Conservation (phyloP, 2,888 invertebrate species). For the Mechanitis messenoides region DNA sequence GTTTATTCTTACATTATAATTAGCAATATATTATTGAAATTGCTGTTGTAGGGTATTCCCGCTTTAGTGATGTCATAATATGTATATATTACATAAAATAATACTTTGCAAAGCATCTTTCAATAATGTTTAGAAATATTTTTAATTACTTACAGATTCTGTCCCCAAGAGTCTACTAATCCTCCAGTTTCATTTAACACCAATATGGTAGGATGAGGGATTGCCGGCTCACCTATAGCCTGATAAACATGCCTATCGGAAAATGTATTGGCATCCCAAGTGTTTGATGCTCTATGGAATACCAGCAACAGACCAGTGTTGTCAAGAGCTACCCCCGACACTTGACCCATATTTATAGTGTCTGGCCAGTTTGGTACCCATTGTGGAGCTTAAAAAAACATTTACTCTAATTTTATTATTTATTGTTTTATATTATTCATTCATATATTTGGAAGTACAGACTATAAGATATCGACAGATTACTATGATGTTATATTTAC, state of each 20-base stretch:
- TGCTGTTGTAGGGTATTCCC: too few species aligned
- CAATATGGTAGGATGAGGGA: conserved; percentile 79
- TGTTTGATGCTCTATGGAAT: conserved; percentile 86
- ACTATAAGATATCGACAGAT: too few species aligned
- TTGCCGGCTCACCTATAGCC: conserved; percentile 75
- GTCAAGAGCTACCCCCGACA: conserved; percentile 88
- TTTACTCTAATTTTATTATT: too few species aligned
- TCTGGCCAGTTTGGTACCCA: conserved; percentile 78
- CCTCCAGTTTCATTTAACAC: conserved; percentile 79
- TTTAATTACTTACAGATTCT: conserved; percentile 76
- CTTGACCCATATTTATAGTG: conserved; percentile 80
- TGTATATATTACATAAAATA: not conserved
- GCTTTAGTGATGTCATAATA: not conserved
- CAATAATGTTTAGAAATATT: not conserved
- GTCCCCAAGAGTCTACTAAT: conserved; percentile 81
- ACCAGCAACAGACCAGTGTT: conserved; percentile 83
- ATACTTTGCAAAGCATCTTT: not conserved
- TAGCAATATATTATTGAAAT: too few species aligned
- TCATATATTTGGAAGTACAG: too few species aligned
- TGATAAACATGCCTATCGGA: conserved; percentile 73
- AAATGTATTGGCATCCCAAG: conserved; percentile 80
- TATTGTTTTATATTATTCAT: too few species aligned
- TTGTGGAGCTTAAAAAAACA: conserved; percentile 60
- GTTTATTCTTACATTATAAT: too few species aligned
- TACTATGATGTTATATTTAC: conserved; percentile 33